Percentiles rank a stretch among this genome's conserved stretches.
These are phyloP conservation scores for Spisula solida DNA, from an alignment of 2,888 invertebrate species.

Conservation along the genomic window DNA sequence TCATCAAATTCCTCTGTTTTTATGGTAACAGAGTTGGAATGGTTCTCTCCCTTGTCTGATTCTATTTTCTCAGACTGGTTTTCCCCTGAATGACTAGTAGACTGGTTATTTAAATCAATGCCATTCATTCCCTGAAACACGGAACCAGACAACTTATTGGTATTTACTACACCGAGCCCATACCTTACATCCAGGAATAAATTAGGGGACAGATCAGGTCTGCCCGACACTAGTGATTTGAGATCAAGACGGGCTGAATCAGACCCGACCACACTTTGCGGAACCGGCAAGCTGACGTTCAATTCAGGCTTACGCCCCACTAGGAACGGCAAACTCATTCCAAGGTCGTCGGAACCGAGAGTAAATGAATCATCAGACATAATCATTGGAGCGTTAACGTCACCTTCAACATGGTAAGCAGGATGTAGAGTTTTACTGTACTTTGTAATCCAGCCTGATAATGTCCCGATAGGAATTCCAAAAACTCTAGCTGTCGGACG, in stretches of 20 bases:
- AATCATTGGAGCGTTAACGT: background rate
- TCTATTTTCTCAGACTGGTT: background rate
- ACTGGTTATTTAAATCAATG: background rate
- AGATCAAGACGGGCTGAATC: background rate
- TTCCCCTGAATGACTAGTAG: background rate
- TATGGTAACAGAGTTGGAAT: background rate
- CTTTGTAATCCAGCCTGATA: slow-evolving; percentile 71
- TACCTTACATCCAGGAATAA: background rate
- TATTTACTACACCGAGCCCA: background rate
- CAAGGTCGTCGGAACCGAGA: background rate
- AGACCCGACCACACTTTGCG: background rate
- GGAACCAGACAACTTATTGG: background rate
- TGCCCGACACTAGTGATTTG: background rate
- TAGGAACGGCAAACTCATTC: background rate
- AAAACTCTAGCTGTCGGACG: slow-evolving; percentile 70
- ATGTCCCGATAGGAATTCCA: slow-evolving; percentile 66
- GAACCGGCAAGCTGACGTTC: background rate
- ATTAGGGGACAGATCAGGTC: background rate
- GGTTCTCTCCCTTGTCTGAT: background rate
- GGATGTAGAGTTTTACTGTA: slow-evolving; percentile 62
- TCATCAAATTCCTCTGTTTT: slow-evolving; percentile 32
- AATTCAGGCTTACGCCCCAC: background rate
- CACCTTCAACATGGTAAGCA: slow-evolving; percentile 52
- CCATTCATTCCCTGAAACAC: background rate
- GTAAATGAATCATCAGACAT: background rate